These are phyloP conservation scores for Tiaroga cobitis DNA, from an alignment of 2,797 vertebrate genomes.

Conservation along the genomic window DNA sequence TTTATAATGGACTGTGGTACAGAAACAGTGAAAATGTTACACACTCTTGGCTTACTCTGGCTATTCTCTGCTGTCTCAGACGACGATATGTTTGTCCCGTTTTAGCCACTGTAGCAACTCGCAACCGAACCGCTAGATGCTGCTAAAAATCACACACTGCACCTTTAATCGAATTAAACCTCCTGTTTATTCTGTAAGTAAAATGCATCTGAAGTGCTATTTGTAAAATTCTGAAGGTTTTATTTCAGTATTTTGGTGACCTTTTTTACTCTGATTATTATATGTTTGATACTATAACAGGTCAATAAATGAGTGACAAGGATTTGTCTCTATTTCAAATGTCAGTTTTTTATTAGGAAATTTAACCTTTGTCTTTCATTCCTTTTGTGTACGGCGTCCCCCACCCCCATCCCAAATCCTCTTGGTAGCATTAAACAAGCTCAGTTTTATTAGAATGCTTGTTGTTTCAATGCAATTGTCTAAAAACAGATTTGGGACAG, in stretches of 20 bases:
- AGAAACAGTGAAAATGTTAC: too few relatives aligned
- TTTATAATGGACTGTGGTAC: too few relatives aligned
- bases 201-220: not conserved
- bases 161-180: conserved; percentile 20
- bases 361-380: conserved; percentile 2
- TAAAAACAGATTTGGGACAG: conserved; percentile 14
- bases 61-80: too few relatives aligned
- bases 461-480: conserved; percentile 51
- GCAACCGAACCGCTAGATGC: too few relatives aligned
- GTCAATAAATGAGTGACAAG: not conserved
- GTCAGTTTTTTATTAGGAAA: not conserved
- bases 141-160: too few relatives aligned
- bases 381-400: not conserved
- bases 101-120: too few relatives aligned
- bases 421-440: conserved; percentile 38
- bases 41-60: too few relatives aligned
- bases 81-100: too few relatives aligned
- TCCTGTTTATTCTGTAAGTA: not conserved
- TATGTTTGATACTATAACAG: not conserved
- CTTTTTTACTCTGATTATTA: not conserved
- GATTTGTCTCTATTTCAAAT: conserved; percentile 1
- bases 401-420: not conserved
- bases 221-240: not conserved
- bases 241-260: not conserved
- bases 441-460: conserved; percentile 58